Percentiles rank a stretch among this genome's conserved stretches.
These are phyloP conservation scores for Agrilus cyanescens DNA, from an alignment of 2,888 invertebrate species.

Conservation along the genomic window DNA sequence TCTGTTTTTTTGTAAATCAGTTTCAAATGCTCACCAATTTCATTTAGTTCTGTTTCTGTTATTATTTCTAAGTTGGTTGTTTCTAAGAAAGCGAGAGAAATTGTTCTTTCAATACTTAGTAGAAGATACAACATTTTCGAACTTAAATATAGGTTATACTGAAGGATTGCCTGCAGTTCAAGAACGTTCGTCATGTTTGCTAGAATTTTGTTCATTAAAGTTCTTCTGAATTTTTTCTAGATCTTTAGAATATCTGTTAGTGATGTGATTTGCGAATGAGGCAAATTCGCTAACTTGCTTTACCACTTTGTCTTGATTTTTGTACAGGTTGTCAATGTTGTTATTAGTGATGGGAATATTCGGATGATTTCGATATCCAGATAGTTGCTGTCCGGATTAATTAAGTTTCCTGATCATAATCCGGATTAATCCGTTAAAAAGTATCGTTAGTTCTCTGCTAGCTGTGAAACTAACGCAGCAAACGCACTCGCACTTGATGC, in stretches of 20 bases:
- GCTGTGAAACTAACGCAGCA: too few relatives aligned
- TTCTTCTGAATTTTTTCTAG: conserved; percentile 4
- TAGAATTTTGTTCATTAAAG: conserved; percentile 1
- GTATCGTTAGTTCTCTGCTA: too few relatives aligned
- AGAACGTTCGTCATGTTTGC: conserved; percentile 3
- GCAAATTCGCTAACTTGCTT: too few relatives aligned
- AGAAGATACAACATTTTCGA: conserved; percentile 3
- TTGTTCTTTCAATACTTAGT: conserved; percentile 11
- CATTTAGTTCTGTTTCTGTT: conserved; percentile 7
- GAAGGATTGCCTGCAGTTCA: conserved; percentile 3
- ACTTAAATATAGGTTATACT: conserved; percentile 8
- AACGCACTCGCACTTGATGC: too few relatives aligned
- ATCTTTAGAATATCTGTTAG: conserved; percentile 8
- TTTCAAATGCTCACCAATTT: conserved; percentile 9
- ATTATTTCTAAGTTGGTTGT: conserved; percentile 11
- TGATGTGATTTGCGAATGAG: conserved; percentile 13
- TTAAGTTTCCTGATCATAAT: too few relatives aligned
- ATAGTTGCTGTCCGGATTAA: too few relatives aligned
- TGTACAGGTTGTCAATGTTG: too few relatives aligned
- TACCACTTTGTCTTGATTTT: too few relatives aligned
- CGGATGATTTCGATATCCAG: too few relatives aligned
- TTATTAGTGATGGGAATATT: too few relatives aligned
- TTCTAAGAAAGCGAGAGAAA: conserved; percentile 9
- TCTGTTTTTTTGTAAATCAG: conserved; percentile 9
- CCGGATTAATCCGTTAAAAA: too few relatives aligned